Evolutionary conservation across 2,113 vertebrate genomes (phyloP).

Genomic region (Chunga burmeisteri): DNA sequence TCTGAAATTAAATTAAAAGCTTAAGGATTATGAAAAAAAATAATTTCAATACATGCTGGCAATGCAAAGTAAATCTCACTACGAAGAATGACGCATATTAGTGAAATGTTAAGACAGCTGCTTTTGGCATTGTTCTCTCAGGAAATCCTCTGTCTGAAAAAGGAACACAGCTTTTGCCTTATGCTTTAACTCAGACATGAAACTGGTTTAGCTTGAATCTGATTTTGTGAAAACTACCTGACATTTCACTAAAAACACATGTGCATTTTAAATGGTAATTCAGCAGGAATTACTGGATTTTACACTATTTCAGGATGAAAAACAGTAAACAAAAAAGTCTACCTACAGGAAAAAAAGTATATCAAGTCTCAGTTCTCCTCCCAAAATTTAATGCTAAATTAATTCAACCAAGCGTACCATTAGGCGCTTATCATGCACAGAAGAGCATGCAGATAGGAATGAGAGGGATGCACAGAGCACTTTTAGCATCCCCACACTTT

Average conservation of each 20-base stretch:
- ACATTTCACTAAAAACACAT: not conserved
- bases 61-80: not conserved
- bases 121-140: not conserved
- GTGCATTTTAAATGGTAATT: not conserved
- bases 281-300: not conserved
- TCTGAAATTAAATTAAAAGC: constrained; percentile 75
- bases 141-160: constrained; percentile 13
- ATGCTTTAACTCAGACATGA: not conserved
- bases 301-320: not conserved
- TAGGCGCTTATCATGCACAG: not conserved
- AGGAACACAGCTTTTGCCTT: not conserved
- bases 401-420: not conserved
- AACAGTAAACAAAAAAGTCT: not conserved
- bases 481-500: not conserved
- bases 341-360: not conserved
- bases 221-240: not conserved
- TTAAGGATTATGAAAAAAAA: not conserved
- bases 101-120: constrained; percentile 8
- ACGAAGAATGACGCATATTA: not conserved
- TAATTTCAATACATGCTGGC: not conserved
- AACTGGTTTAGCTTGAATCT: not conserved
- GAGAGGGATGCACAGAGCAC: not conserved
- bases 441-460: not conserved
- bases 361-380: not conserved
- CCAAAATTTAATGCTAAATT: not conserved